These are phyloP conservation scores for Platerodrilus igneus DNA, from an alignment of 2,888 invertebrate species.

Conservation along the genomic window DNA sequence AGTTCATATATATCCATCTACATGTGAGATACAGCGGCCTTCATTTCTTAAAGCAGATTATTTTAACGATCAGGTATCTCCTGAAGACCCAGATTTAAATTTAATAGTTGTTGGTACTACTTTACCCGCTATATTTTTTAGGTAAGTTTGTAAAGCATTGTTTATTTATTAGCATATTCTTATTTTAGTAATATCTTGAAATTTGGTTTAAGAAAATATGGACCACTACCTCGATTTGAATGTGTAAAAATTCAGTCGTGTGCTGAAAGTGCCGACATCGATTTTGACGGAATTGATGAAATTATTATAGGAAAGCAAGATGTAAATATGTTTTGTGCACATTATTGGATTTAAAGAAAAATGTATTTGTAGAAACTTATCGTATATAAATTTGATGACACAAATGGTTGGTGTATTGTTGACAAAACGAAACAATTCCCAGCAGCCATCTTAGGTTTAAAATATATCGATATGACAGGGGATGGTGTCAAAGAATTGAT, in stretches of 20 bases:
- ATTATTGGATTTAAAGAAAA: neutral
- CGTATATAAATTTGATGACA: conserved; percentile 48
- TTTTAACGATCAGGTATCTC: conserved; percentile 13
- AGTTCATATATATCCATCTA: conserved; percentile 49
- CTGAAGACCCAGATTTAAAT: conserved; percentile 45
- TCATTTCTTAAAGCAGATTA: conserved; percentile 31
- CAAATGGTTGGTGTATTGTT: conserved; percentile 48
- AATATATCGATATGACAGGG: conserved; percentile 59
- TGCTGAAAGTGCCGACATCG: conserved; percentile 60
- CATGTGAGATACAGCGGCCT: conserved; percentile 33
- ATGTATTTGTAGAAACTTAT: conserved; percentile 48
- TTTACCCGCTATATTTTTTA: conserved; percentile 55
- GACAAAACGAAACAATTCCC: conserved; percentile 55
- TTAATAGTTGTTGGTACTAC: conserved; percentile 55
- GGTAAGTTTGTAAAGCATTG: conserved; percentile 43
- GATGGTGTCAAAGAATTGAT: conserved; percentile 64
- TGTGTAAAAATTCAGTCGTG: conserved; percentile 57
- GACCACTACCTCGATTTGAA: conserved; percentile 51
- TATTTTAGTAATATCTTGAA: conserved; percentile 50
- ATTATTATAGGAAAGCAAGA: conserved; percentile 59
- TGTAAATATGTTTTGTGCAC: neutral
- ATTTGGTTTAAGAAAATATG: conserved; percentile 48
- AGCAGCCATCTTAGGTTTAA: conserved; percentile 58
- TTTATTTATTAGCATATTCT: conserved; percentile 8
- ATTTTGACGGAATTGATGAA: conserved; percentile 66